A percentile compares a stretch with the other conserved stretches of the same genome.
Conservation (phyloP, 2,113 vertebrate species). For the Bucco capensis region DNA sequence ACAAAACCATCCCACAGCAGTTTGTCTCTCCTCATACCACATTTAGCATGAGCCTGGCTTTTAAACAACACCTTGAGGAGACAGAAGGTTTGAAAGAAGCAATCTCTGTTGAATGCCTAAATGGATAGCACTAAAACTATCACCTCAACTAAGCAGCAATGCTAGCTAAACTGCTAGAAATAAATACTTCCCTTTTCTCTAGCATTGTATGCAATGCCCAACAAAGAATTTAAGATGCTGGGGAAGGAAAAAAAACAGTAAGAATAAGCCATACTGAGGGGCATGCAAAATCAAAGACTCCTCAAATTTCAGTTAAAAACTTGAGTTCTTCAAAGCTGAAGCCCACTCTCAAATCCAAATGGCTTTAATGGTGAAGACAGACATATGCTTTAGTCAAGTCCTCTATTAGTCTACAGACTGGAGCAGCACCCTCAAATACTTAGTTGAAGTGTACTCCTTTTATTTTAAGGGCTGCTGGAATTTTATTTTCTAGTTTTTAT, state of each 20-base stretch:
- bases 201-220: background rate
- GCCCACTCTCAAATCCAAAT: background rate
- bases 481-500: background rate
- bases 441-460: background rate
- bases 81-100: background rate
- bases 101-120: background rate
- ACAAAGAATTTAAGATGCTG: background rate
- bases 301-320: background rate
- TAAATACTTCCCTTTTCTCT: background rate
- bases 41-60: background rate
- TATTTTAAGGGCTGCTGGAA: background rate
- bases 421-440: background rate
- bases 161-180: background rate
- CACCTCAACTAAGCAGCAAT: slow-evolving; percentile 18
- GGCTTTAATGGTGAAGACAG: background rate
- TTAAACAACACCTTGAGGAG: background rate
- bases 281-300: background rate
- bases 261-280: background rate
- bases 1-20: background rate
- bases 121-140: slow-evolving; percentile 37
- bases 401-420: background rate
- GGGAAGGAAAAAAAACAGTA: background rate
- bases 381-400: background rate
- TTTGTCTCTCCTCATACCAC: background rate
- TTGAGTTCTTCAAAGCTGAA: background rate